A percentile compares a stretch with the other conserved stretches of the same genome.
phyloP scores from a whole-genome alignment of 2,113 vertebrate genomes.

The Clarias gariepinus region DNA sequence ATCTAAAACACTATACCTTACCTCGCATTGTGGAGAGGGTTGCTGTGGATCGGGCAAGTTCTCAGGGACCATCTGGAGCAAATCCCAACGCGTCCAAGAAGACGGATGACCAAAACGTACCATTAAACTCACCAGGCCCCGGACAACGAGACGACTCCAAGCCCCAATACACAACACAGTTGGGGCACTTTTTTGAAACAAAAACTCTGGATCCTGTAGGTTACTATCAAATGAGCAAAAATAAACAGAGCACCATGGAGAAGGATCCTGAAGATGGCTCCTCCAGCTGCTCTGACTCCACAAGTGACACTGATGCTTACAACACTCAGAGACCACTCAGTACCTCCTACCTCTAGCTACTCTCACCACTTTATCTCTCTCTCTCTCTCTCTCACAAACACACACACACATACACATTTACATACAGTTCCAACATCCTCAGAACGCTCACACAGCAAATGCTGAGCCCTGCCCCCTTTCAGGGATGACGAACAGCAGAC shows the following conservation, averaged over 20 bases:
- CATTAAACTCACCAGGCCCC: slow-evolving; percentile 54
- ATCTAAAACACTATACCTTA: slow-evolving; percentile 49
- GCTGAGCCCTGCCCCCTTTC: background rate
- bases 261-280: background rate
- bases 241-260: background rate
- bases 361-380: background rate
- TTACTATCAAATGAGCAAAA: background rate
- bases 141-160: background rate
- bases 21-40: slow-evolving; percentile 55
- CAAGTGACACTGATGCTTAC: background rate
- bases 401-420: slow-evolving; percentile 29
- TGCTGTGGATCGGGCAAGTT: slow-evolving; percentile 47
- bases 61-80: slow-evolving; percentile 66
- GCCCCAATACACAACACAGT: background rate
- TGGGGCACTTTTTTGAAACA: no score
- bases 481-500: background rate
- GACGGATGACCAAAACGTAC: slow-evolving; percentile 68
- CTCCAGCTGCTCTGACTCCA: background rate
- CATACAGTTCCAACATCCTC: slow-evolving; percentile 19
- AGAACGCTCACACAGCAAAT: background rate
- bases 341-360: slow-evolving; percentile 27
- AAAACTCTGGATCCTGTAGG: background rate
- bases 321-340: background rate
- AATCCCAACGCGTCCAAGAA: slow-evolving; percentile 77
- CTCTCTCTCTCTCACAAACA: background rate